phyloP scores from a whole-genome alignment of 2,113 vertebrate species.

The Zapus hudsonius region DNA sequence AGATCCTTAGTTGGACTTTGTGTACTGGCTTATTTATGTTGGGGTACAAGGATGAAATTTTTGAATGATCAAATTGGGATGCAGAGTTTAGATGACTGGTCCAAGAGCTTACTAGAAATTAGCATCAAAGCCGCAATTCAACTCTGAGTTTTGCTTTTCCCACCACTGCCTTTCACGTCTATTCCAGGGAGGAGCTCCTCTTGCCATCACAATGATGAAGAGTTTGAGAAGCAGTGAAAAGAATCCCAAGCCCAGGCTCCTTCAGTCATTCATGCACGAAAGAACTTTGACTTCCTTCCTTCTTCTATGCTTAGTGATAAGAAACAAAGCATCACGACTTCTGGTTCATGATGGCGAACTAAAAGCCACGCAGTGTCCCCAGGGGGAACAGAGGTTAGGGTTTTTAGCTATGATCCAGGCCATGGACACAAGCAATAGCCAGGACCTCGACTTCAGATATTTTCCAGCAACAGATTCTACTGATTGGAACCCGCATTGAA shows the following conservation, averaged over 20 bases:
- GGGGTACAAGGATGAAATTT: too few species aligned
- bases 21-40: constrained; percentile 40
- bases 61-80: neutral
- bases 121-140: neutral
- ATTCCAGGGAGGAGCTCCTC: neutral
- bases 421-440: too few species aligned
- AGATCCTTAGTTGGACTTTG: neutral
- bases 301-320: neutral
- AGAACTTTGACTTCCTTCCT: neutral
- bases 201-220: neutral
- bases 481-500: too few species aligned
- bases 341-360: too few species aligned
- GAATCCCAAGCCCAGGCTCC: neutral
- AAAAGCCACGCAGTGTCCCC: too few species aligned
- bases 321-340: neutral
- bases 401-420: too few species aligned
- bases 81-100: neutral
- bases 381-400: too few species aligned
- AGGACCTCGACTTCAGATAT: too few species aligned
- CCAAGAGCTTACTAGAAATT: neutral
- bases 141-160: neutral
- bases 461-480: too few species aligned
- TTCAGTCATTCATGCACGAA: neutral
- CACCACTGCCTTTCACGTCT: too few species aligned
- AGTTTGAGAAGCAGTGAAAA: neutral